These are phyloP conservation scores for Sternotherus odoratus DNA, from an alignment of 2,797 vertebrate genomes.

Conservation along the genomic window DNA sequence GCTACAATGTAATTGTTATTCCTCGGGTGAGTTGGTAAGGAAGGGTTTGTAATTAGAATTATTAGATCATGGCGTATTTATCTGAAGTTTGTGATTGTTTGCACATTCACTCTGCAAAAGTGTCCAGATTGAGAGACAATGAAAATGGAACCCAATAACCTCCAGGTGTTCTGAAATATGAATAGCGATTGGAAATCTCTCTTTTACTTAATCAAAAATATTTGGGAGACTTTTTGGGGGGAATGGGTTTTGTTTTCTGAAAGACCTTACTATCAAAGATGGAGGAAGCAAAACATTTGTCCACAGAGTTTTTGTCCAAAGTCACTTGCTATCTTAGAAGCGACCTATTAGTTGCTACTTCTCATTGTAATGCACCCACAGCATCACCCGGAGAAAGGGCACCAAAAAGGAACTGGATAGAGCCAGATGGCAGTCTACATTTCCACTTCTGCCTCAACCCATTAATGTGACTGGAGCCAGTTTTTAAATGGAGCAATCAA, in stretches of 20 bases:
- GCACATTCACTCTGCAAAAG: background rate
- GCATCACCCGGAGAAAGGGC: background rate
- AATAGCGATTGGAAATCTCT: background rate
- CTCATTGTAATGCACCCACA: background rate
- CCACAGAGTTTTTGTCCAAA: background rate
- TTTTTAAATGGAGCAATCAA: background rate
- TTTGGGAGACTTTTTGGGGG: background rate
- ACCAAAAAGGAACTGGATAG: background rate
- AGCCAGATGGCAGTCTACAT: background rate
- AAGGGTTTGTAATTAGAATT: background rate
- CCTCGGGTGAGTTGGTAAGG: background rate
- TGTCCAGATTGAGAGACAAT: background rate
- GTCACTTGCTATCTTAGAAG: background rate
- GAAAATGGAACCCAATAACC: background rate
- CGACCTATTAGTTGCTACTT: background rate
- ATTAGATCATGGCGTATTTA: background rate
- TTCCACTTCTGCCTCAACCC: background rate
- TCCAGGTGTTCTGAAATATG: background rate
- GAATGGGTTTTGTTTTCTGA: background rate
- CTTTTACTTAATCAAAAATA: background rate
- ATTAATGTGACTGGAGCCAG: background rate
- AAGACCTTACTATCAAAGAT: background rate
- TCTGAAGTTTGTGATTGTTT: background rate
- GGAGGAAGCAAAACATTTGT: background rate
- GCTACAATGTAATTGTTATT: background rate